These are phyloP conservation scores for Drosophila equinoxialis DNA, from an alignment of 1,140 invertebrate species.

Conservation along the genomic window DNA sequence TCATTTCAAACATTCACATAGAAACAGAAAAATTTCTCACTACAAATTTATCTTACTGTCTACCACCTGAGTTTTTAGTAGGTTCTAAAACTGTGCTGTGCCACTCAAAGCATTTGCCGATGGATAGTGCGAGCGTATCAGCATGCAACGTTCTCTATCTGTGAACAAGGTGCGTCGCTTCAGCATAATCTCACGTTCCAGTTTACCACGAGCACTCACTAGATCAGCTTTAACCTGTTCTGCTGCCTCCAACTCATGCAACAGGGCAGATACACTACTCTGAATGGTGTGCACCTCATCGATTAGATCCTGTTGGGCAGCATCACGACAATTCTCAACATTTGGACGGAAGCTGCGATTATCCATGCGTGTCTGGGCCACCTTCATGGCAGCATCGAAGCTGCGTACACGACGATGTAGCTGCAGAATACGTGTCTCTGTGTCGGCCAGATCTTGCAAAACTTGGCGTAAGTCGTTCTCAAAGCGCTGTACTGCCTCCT, in stretches of 20 bases:
- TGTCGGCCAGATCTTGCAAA: slow-evolving; percentile 87
- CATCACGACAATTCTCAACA: slow-evolving; percentile 89
- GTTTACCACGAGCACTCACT: slow-evolving; percentile 85
- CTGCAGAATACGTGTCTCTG: slow-evolving; percentile 87
- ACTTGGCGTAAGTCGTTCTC: slow-evolving; percentile 87
- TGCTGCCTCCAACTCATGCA: slow-evolving; percentile 85
- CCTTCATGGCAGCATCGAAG: slow-evolving; percentile 89
- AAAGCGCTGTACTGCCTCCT: slow-evolving; percentile 86
- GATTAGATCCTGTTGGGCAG: slow-evolving; percentile 88
- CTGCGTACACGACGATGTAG: slow-evolving; percentile 86
- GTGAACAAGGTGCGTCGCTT: slow-evolving; percentile 89
- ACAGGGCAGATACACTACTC: slow-evolving; percentile 86
- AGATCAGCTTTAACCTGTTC: slow-evolving; percentile 86
- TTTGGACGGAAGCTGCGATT: slow-evolving; percentile 87
- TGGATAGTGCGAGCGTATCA: slow-evolving; percentile 87
- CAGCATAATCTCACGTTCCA: slow-evolving; percentile 89
- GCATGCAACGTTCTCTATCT: slow-evolving; percentile 87
- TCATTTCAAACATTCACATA: neutral
- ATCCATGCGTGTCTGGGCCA: slow-evolving; percentile 90
- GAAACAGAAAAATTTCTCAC: neutral
- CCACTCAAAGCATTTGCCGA: slow-evolving; percentile 87
- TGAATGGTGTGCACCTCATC: slow-evolving; percentile 88
- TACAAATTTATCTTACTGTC: slow-evolving; percentile 9
- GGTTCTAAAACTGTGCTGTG: slow-evolving; percentile 21
- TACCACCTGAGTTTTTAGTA: neutral